Conservation (phyloP, 2,888 invertebrate genomes). For the Nysson spinosus region DNA sequence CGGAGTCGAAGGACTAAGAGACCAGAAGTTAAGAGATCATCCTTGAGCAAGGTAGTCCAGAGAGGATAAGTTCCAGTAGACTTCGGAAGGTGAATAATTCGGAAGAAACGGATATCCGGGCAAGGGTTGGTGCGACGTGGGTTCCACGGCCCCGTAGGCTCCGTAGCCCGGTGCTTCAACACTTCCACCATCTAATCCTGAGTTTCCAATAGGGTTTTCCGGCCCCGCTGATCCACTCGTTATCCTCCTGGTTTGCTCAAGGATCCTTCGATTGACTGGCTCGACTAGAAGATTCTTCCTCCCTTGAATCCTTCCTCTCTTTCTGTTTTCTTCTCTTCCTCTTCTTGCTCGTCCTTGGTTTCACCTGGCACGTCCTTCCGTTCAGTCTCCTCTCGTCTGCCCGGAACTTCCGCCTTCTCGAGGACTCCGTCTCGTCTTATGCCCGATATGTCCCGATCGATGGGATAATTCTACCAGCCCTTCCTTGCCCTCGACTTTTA, state of each 20-base stretch:
- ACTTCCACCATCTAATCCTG: constrained; percentile 75
- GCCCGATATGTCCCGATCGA: too few relatives aligned
- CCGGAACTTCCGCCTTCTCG: neutral
- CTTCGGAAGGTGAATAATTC: constrained; percentile 9
- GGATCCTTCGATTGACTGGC: neutral
- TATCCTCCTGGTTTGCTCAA: neutral
- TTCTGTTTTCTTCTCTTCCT: constrained; percentile 18
- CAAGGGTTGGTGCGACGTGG: constrained; percentile 71
- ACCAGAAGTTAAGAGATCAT: constrained; percentile 12
- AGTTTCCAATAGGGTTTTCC: constrained; percentile 56
- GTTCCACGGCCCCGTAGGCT: constrained; percentile 75
- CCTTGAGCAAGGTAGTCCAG: too few relatives aligned
- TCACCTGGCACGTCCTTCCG: neutral
- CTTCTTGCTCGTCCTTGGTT: constrained; percentile 11
- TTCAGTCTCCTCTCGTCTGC: constrained; percentile 19
- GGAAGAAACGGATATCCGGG: constrained; percentile 33
- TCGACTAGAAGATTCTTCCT: neutral
- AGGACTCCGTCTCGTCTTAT: too few relatives aligned
- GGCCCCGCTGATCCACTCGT: constrained; percentile 42
- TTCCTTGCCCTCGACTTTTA: too few relatives aligned
- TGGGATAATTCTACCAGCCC: too few relatives aligned
- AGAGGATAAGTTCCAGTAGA: too few relatives aligned
- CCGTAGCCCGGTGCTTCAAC: constrained; percentile 72
- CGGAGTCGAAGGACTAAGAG: neutral
- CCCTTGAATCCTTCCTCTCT: neutral